Percentiles rank a stretch among this genome's conserved stretches.
Conservation (phyloP, 2,888 invertebrate species). For the Amphipyra berbera region DNA sequence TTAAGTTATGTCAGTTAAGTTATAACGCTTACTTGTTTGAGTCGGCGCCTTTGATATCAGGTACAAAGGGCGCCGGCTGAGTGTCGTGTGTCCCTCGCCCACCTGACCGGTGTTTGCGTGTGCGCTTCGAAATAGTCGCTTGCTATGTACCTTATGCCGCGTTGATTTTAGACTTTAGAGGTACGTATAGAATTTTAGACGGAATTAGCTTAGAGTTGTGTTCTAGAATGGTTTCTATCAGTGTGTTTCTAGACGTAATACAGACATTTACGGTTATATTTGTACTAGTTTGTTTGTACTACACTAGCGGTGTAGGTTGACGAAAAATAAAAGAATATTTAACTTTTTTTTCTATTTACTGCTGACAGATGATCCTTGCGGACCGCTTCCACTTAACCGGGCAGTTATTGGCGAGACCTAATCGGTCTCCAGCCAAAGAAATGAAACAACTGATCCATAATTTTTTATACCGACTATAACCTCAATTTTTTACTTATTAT, state of each 20-base stretch:
- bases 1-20: conserved; percentile 55
- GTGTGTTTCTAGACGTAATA: neutral
- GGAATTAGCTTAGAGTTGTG: neutral
- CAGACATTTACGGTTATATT: too few relatives aligned
- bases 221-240: neutral
- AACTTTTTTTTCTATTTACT: too few relatives aligned
- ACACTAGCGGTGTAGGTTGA: too few relatives aligned
- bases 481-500: too few relatives aligned
- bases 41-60: conserved; percentile 85
- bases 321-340: too few relatives aligned
- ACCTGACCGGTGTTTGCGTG: conserved; percentile 84
- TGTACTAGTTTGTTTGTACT: too few relatives aligned
- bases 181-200: conserved; percentile 27
- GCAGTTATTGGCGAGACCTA: too few relatives aligned
- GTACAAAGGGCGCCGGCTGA: conserved; percentile 84
- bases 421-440: too few relatives aligned
- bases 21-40: conserved; percentile 71
- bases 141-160: conserved; percentile 47
- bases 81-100: conserved; percentile 85
- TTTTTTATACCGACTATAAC: too few relatives aligned
- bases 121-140: conserved; percentile 57
- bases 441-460: too few relatives aligned
- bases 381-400: too few relatives aligned
- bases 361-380: too few relatives aligned
- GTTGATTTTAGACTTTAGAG: conserved; percentile 21